Evolutionary conservation across 2,888 invertebrate species (phyloP), one percentile per base, ranked within the genome.

Genomic region (Coenonympha glycerion): DNA sequence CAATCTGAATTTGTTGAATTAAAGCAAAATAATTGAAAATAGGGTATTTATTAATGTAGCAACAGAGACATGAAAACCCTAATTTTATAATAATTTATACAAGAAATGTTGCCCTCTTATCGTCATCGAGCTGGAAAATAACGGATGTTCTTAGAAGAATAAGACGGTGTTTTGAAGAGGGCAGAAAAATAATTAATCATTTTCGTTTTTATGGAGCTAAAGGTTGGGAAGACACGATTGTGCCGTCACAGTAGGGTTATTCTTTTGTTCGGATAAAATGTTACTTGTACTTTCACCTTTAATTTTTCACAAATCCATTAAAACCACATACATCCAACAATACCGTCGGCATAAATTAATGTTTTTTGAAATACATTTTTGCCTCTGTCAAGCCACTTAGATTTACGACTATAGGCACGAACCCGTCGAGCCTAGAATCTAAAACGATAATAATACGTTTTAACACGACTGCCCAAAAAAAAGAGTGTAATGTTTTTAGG

Each of bases 141-240:
- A 75, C 82, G 86, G 85, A 86, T 83, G 84, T 85, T 71, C 82
- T 86, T 82, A 83, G 77, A 81, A 80, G 82, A 80, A 83, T 79
- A 80, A 81, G 77, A 75, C 83, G 74, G 75, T 85, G 79, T 87
- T 87, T 46, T 85, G 83, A 79, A 85, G 84, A 84, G 84, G 85
- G 84, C 83, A 78, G 80, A 69, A 71, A 76, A 83, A 83, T 81
- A 83, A 87, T 87, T 87, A 85, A 87, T 87, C 86, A 86, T 84
- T 74, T 72, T 63, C 70, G 76, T 82, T 79, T 84, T 84, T 77
- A 77, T 79, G 69, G 66, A 71, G 73, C 73, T 69, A 85, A 86
- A 85, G 84, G 84, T 84, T 76, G 77, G 34, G 72, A 79, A 72
- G 79, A 79, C 78, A 78, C 76, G 71, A 80, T 79, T 82, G 80